A percentile compares a stretch with the other conserved stretches of the same genome.
These are phyloP conservation scores for Panopea generosa DNA, from an alignment of 2,888 invertebrate genomes.

Conservation along the genomic window DNA sequence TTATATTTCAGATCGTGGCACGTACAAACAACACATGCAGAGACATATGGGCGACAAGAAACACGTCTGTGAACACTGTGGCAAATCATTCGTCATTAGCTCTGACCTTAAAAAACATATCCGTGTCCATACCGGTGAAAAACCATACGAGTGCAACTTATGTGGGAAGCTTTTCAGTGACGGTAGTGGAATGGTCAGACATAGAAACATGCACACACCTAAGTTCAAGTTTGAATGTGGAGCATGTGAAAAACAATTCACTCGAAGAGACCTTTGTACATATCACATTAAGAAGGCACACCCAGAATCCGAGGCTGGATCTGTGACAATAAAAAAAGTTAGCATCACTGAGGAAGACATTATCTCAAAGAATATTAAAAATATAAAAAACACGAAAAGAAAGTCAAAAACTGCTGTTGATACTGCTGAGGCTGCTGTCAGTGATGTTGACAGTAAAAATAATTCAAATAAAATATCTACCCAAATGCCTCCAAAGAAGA, in stretches of 20 bases:
- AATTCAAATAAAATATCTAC: neutral
- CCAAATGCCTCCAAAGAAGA: conserved; percentile 10
- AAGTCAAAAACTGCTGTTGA: neutral
- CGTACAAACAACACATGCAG: conserved; percentile 32
- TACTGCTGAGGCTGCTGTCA: neutral
- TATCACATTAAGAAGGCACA: conserved; percentile 43
- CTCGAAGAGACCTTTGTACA: conserved; percentile 34
- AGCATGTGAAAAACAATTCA: conserved; percentile 23
- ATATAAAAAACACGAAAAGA: neutral
- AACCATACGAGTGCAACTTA: conserved; percentile 38
- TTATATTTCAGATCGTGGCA: conserved; percentile 43
- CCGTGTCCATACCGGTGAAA: conserved; percentile 46
- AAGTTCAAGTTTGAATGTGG: conserved; percentile 31
- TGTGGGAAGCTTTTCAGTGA: conserved; percentile 36
- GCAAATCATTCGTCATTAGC: conserved; percentile 37
- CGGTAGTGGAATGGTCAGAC: conserved; percentile 33
- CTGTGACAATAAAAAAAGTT: conserved; percentile 16
- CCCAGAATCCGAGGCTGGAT: conserved; percentile 1
- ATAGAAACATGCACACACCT: conserved; percentile 30
- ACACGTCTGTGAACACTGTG: conserved; percentile 52
- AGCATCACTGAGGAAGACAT: conserved; percentile 3
- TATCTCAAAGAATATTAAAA: neutral
- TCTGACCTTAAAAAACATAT: conserved; percentile 49
- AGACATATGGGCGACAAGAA: conserved; percentile 44
- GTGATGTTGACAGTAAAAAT: too few relatives aligned